These are phyloP conservation scores for Ara ararauna DNA, from an alignment of 2,797 vertebrate species.

Conservation along the genomic window DNA sequence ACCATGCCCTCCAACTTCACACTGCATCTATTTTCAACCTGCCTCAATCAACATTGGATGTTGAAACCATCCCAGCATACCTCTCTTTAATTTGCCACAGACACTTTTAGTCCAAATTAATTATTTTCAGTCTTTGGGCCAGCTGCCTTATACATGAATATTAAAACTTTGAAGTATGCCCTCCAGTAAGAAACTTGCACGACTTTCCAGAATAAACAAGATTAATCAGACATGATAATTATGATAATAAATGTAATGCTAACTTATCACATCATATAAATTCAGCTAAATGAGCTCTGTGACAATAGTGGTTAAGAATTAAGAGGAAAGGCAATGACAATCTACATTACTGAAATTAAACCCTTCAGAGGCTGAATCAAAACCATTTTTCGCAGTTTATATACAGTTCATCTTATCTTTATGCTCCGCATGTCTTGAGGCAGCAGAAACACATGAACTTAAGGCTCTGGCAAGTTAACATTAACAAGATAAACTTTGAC, in stretches of 20 bases:
- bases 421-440: background rate
- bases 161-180: conserved; percentile 40
- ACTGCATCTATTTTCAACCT: background rate
- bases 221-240: conserved; percentile 57
- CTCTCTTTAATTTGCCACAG: conserved; percentile 19
- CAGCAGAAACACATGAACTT: background rate
- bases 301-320: conserved; percentile 5
- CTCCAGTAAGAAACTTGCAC: conserved; percentile 45
- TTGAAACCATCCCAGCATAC: background rate
- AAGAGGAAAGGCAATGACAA: background rate
- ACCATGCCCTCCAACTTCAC: background rate
- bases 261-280: conserved; percentile 38
- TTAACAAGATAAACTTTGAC: background rate
- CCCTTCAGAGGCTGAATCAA: background rate
- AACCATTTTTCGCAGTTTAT: background rate
- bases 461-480: background rate
- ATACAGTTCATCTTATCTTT: background rate
- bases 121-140: background rate
- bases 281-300: conserved; percentile 38
- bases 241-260: conserved; percentile 52
- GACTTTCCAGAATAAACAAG: conserved; percentile 46
- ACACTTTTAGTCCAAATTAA: conserved; percentile 18
- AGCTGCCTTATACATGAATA: conserved; percentile 18
- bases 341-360: conserved; percentile 40
- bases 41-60: background rate